These are phyloP conservation scores for Drosophila lowei DNA, from an alignment of 1,140 invertebrate genomes.

Conservation along the genomic window DNA sequence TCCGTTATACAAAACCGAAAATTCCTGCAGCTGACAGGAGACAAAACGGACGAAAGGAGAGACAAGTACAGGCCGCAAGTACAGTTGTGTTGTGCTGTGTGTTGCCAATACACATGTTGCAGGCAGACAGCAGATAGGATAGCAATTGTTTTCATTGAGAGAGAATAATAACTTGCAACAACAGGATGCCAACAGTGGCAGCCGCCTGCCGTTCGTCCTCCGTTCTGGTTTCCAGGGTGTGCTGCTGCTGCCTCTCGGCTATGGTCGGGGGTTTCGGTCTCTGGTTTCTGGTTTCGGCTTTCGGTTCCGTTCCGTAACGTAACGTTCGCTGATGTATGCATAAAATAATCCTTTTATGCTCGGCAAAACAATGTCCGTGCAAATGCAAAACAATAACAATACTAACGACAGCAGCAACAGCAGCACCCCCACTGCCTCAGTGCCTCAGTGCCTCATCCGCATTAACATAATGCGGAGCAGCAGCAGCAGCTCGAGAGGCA, in stretches of 20 bases:
- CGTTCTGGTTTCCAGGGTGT: conserved; percentile 14
- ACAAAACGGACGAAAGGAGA: conserved; percentile 12
- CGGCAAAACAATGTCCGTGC: conserved; percentile 77
- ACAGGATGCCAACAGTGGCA: conserved; percentile 61
- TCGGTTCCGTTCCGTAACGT: too few relatives aligned
- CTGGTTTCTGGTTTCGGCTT: conserved; percentile 11
- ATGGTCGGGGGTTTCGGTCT: conserved; percentile 14
- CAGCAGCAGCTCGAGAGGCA: conserved; percentile 58
- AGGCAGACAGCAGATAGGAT: conserved; percentile 31
- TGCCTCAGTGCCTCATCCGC: conserved; percentile 19
- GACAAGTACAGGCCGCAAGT: background rate
- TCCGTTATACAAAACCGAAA: conserved; percentile 78
- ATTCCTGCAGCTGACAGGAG: conserved; percentile 72
- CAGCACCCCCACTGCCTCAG: background rate
- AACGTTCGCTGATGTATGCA: conserved; percentile 72
- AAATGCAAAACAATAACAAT: conserved; percentile 81
- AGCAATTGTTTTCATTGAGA: conserved; percentile 71
- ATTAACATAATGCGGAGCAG: conserved; percentile 76
- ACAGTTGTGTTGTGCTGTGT: too few relatives aligned
- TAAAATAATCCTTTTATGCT: conserved; percentile 81
- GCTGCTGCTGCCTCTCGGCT: background rate
- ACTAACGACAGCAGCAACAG: conserved; percentile 61
- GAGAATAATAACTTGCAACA: conserved; percentile 74
- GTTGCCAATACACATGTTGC: too few relatives aligned
- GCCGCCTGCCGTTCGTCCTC: conserved; percentile 25